These are phyloP conservation scores for Chromoteleia sp. DNA, from an alignment of 2,888 invertebrate genomes.

Conservation along the genomic window DNA sequence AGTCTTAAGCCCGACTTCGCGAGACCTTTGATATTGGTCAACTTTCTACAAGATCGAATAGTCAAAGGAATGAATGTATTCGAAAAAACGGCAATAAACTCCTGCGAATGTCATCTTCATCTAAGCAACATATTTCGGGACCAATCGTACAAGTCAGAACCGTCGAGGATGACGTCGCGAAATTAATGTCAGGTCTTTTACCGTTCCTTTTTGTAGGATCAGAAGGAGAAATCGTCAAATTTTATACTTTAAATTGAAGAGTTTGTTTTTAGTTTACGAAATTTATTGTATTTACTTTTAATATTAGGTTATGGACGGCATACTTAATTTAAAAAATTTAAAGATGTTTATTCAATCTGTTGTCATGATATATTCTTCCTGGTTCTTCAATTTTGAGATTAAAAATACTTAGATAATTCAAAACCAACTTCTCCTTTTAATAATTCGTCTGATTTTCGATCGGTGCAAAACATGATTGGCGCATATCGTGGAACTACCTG, in stretches of 20 bases:
- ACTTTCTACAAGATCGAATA: conserved; percentile 9
- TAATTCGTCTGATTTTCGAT: neutral
- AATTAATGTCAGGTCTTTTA: too few relatives aligned
- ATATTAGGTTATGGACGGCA: too few relatives aligned
- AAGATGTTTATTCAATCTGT: neutral
- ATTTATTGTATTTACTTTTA: too few relatives aligned
- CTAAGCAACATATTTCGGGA: neutral
- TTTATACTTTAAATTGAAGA: too few relatives aligned
- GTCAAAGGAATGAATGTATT: conserved; percentile 16
- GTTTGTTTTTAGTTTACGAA: neutral
- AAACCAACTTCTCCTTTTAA: neutral
- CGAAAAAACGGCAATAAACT: conserved; percentile 15
- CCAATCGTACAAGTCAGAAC: conserved; percentile 2
- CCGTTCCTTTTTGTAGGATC: too few relatives aligned
- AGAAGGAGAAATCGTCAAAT: too few relatives aligned
- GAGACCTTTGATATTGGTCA: conserved; percentile 34
- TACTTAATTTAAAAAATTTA: too few relatives aligned
- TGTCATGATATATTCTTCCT: neutral
- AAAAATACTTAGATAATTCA: neutral
- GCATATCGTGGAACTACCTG: conserved; percentile 3
- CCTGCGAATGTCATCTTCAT: neutral
- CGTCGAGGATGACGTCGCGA: neutral
- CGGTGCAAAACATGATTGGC: conserved; percentile 4
- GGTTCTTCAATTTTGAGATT: neutral
- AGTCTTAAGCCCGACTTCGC: conserved; percentile 23